Conservation (phyloP, 2,797 vertebrate genomes). For the Macroramphosus scolopax region DNA sequence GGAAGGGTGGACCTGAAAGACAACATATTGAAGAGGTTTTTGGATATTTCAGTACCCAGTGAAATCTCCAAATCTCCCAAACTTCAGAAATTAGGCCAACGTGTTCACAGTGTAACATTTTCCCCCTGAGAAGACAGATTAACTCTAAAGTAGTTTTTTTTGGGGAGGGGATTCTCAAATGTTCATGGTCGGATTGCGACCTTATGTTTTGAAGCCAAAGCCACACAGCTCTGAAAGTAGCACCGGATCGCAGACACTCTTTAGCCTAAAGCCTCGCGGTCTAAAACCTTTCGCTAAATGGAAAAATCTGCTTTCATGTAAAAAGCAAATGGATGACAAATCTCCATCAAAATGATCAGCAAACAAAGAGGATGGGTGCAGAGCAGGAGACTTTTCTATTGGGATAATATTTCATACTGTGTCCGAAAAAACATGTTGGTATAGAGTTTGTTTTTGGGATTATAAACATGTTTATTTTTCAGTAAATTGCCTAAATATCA, state of each 20-base stretch:
- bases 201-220: conserved; percentile 27
- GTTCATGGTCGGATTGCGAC: conserved; percentile 4
- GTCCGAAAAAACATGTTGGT: too few relatives aligned
- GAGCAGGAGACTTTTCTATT: too few relatives aligned
- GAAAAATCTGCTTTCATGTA: conserved; percentile 41
- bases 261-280: conserved; percentile 26
- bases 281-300: conserved; percentile 42
- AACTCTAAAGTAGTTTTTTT: conserved; percentile 22
- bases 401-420: too few relatives aligned
- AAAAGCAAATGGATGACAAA: conserved; percentile 48
- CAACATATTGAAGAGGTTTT: too few relatives aligned
- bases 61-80: too few relatives aligned
- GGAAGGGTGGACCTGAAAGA: conserved; percentile 62
- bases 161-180: conserved; percentile 8
- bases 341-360: conserved; percentile 32
- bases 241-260: conserved; percentile 20
- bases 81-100: conserved; percentile 1
- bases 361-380: too few relatives aligned
- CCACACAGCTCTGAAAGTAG: conserved; percentile 20
- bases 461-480: too few relatives aligned
- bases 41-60: too few relatives aligned
- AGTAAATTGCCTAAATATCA: too few relatives aligned
- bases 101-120: conserved; percentile 1
- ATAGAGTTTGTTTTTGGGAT: too few relatives aligned
- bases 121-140: conserved; percentile 15